A percentile compares a stretch with the other conserved stretches of the same genome.
These are phyloP conservation scores for Globodera ellingtonae DNA, from an alignment of 1,140 invertebrate species.

Conservation along the genomic window DNA sequence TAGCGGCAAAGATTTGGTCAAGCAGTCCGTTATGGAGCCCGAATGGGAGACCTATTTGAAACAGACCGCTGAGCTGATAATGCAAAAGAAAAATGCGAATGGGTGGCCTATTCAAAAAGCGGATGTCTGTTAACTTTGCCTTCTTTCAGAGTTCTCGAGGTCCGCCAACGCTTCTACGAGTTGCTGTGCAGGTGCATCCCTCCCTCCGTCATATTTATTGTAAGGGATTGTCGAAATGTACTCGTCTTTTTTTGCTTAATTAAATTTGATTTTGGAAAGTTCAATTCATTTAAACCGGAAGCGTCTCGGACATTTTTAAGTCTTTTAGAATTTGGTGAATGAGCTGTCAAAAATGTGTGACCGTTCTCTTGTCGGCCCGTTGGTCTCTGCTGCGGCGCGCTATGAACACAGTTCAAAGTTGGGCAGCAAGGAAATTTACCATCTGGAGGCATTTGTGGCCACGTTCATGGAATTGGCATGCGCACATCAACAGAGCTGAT, in stretches of 20 bases:
- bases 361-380: constrained; percentile 16
- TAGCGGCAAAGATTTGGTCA: constrained; percentile 74
- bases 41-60: constrained; percentile 90
- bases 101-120: constrained; percentile 66
- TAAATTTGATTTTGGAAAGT: too few relatives aligned
- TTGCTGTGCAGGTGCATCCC: constrained; percentile 90
- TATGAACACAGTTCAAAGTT: constrained; percentile 33
- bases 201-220: constrained; percentile 86
- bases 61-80: constrained; percentile 83
- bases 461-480: constrained; percentile 10
- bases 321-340: constrained; percentile 28
- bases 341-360: constrained; percentile 34
- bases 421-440: constrained; percentile 38
- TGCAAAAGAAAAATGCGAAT: constrained; percentile 83
- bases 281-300: too few relatives aligned
- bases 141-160: constrained; percentile 73
- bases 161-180: constrained; percentile 87
- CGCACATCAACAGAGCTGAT: background rate
- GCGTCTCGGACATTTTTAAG: background rate
- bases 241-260: too few relatives aligned
- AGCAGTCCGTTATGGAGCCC: constrained; percentile 81
- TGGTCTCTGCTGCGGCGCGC: constrained; percentile 38
- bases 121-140: constrained; percentile 1
- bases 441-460: constrained; percentile 43
- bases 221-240: constrained; percentile 53